Evolutionary conservation across 1,140 invertebrate species (phyloP).

Genomic region (Trichonephila clavipes): DNA sequence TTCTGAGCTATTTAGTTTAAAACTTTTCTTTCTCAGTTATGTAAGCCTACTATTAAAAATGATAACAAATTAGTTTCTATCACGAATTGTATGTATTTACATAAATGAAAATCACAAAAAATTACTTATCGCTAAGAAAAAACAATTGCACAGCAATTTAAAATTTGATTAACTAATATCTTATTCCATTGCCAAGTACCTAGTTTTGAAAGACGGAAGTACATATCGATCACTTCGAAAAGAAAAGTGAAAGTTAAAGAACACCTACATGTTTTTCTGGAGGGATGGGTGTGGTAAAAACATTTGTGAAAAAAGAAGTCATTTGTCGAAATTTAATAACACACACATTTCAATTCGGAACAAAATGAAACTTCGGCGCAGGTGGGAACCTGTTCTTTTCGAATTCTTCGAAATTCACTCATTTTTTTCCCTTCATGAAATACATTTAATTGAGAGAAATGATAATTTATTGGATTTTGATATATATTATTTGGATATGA

Average conservation of each 20-base stretch:
- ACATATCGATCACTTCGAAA: not conserved
- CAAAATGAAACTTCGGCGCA: not conserved
- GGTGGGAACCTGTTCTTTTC: no score
- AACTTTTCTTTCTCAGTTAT: no score
- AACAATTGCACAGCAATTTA: not conserved
- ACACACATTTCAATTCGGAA: constrained; percentile 9
- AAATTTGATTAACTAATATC: constrained; percentile 6
- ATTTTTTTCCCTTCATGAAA: no score
- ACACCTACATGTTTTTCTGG: constrained; percentile 16
- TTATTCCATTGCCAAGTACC: not conserved
- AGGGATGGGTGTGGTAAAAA: constrained; percentile 7
- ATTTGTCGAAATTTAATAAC: constrained; percentile 41
- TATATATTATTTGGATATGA: no score
- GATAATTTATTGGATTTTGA: no score
- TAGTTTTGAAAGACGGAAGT: not conserved
- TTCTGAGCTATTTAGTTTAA: no score
- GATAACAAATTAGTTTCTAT: not conserved
- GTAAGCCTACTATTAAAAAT: no score
- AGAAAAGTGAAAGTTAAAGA: not conserved
- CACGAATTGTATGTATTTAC: not conserved
- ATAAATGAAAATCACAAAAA: not conserved
- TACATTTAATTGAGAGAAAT: no score
- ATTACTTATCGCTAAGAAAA: not conserved
- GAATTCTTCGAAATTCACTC: no score
- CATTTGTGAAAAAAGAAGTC: not conserved